Evolutionary conservation across 2,113 vertebrate species (phyloP), one percentile per base, ranked within the genome.

Genomic region (Syrmaticus mikado): DNA sequence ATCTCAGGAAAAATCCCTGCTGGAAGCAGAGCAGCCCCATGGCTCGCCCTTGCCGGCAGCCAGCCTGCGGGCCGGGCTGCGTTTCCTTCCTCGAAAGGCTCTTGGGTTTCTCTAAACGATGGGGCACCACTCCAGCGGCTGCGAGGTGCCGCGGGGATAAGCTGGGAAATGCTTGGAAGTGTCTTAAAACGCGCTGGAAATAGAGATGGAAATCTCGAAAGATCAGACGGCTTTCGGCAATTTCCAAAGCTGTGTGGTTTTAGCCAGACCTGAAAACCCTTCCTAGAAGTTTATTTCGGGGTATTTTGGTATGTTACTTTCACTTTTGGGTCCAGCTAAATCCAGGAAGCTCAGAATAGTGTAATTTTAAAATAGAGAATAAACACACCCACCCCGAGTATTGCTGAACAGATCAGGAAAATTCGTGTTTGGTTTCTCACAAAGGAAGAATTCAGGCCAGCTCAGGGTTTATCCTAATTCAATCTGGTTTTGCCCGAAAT

Each of bases 121-220:
- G 84, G 48, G 89, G 89, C 45, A 27, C 8, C 74, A 45, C 34
- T 79, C 77, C 90, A 95, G 88, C 30, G 16, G 87, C 83, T 45
- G 25, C 1, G 70, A 89, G 94, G 89, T 90, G n/a, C 95, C 5
- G 2, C 3, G 34, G 85, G 95, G 93, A 95, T 65, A 85, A 65
- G 46, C 55, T 4, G 85, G 81, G 85, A 62, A 11, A 53, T 64
- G 74, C 71, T 96, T 94, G 92, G 91, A 91, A 79, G 53, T 13
- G 3, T 48, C 87, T 34, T 34, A 19, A 67, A 67, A 24, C 0
- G 4, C 58, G 58, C 85, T 94, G 96, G 92, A 97, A 93, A 78
- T 81, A n/a, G 41, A 34, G 88, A 78, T 96, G 94, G 94, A 97
- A 97, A 96, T 93, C 94, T 75, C 85, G 36, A 48, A 68, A 89